These are phyloP conservation scores for Candidula unifasciata DNA, from an alignment of 2,888 invertebrate genomes.

Conservation along the genomic window DNA sequence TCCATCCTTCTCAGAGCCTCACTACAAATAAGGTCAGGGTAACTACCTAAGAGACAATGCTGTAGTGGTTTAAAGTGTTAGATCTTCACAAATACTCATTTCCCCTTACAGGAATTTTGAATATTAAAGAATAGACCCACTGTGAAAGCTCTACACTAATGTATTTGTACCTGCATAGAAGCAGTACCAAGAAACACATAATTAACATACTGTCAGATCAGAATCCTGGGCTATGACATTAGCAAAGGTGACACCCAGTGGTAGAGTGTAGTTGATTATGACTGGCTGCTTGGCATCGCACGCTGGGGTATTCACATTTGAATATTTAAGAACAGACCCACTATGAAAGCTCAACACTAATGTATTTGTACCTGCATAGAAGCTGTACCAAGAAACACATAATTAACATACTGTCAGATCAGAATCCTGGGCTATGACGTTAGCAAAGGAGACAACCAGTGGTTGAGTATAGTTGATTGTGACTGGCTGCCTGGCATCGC, in stretches of 20 bases:
- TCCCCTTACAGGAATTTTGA: too few species aligned
- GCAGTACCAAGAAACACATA: neutral
- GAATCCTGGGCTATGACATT: constrained; percentile 46
- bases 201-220: constrained; percentile 17
- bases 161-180: too few species aligned
- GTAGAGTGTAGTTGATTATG: constrained; percentile 37
- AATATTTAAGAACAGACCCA: neutral
- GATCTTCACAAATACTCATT: too few species aligned
- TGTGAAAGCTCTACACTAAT: too few species aligned
- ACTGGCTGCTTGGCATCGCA: constrained; percentile 3
- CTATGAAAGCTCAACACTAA: too few species aligned
- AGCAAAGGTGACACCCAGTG: constrained; percentile 34
- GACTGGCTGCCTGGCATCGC: constrained; percentile 7
- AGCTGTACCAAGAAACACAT: neutral
- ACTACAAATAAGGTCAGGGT: too few species aligned
- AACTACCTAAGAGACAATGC: too few species aligned
- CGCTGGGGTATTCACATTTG: neutral
- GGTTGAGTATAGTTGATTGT: constrained; percentile 39
- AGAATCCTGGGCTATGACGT: constrained; percentile 46
- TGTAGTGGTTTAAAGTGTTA: too few species aligned
- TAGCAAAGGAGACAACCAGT: constrained; percentile 29
- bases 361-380: too few species aligned
- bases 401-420: constrained; percentile 15
- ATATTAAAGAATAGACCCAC: neutral
- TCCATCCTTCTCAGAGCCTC: too few species aligned